phyloP scores from a whole-genome alignment of 2,113 vertebrate species.

The Panthera uncia region DNA sequence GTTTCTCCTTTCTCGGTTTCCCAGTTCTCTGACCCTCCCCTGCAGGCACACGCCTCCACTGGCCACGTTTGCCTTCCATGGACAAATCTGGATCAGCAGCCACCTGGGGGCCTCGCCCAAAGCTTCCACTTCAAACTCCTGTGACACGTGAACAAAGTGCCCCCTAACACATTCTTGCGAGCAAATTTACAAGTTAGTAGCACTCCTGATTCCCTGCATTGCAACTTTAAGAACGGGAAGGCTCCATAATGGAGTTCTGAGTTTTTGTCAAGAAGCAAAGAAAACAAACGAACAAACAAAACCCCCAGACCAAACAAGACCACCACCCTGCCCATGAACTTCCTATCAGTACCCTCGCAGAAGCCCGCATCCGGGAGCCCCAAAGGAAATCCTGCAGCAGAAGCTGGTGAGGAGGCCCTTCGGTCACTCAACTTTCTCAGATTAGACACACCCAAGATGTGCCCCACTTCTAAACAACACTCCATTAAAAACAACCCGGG shows the following conservation, averaged over 20 bases:
- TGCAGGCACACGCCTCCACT: not conserved
- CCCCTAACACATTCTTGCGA: not conserved
- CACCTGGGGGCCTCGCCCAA: not conserved
- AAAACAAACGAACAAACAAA: not conserved
- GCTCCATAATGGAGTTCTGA: not conserved
- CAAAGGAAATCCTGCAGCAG: not conserved
- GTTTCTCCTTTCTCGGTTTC: not conserved
- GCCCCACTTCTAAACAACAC: not conserved
- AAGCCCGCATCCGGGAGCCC: not conserved
- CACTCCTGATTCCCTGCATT: not conserved
- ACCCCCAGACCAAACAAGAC: not conserved
- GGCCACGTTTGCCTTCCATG: not conserved
- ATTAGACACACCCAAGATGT: not conserved
- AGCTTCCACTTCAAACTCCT: not conserved
- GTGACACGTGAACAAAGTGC: not conserved
- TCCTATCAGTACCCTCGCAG: not conserved
- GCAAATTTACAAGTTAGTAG: not conserved
- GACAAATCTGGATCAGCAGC: not conserved
- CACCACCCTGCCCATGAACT: not conserved
- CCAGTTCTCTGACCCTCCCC: too few relatives aligned
- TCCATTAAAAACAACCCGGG: not conserved
- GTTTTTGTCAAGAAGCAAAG: not conserved
- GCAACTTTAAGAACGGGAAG: not conserved
- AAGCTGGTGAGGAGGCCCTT: not conserved
- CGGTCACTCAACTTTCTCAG: not conserved